Conservation (phyloP, 2,113 vertebrate species). For the Ariopsis seemanni region DNA sequence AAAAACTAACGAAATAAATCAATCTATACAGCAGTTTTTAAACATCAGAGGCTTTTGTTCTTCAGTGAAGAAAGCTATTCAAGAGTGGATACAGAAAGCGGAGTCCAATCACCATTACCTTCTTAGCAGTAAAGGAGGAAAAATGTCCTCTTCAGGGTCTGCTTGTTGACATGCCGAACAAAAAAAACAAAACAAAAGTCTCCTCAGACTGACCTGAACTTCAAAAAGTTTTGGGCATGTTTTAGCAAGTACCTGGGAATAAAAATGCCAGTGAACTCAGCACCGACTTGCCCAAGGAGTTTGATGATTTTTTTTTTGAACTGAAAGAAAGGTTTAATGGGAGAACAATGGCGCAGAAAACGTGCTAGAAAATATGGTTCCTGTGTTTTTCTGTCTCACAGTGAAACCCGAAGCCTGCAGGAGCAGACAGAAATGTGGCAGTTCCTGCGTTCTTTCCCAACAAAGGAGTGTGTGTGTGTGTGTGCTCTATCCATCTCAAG, state of each 20-base stretch:
- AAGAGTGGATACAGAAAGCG: not conserved
- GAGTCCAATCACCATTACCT: not conserved
- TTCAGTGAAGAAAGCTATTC: not conserved
- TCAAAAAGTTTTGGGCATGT: not conserved
- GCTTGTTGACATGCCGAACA: not conserved
- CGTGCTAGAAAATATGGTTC: conserved; percentile 52
- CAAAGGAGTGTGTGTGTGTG: conserved; percentile 72
- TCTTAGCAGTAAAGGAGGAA: not conserved
- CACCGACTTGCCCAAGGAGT: conserved; percentile 5
- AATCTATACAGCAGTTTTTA: not conserved
- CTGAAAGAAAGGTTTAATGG: not conserved
- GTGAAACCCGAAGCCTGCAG: conserved; percentile 74
- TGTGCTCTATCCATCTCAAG: conserved; percentile 72
- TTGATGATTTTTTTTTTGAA: not conserved
- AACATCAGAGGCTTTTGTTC: conserved; percentile 11
- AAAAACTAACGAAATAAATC: no score
- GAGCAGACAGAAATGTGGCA: conserved; percentile 62
- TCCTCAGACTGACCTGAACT: not conserved
- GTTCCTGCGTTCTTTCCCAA: conserved; percentile 68
- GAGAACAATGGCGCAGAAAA: conserved; percentile 31
- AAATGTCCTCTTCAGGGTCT: not conserved
- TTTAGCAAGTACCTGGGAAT: not conserved
- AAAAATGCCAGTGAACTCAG: not conserved
- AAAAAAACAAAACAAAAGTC: no score
- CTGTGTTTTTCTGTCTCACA: conserved; percentile 63